phyloP scores from a whole-genome alignment of 2,113 vertebrate species.

The Anthoscopus minutus region DNA sequence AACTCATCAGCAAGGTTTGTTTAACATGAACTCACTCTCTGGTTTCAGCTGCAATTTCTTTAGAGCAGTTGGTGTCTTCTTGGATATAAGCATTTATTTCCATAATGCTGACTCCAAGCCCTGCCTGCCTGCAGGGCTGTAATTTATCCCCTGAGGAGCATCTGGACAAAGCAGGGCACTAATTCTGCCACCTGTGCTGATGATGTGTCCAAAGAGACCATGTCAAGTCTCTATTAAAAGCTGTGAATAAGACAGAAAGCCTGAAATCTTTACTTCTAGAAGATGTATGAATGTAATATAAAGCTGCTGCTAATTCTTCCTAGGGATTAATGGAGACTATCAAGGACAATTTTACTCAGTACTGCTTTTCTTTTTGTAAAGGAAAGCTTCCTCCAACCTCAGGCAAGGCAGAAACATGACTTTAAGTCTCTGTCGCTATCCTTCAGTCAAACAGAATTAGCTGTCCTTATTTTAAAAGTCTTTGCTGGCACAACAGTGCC shows the following conservation, averaged over 20 bases:
- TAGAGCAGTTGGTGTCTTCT: background rate
- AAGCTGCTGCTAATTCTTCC: constrained; percentile 38
- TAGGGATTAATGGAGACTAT: constrained; percentile 18
- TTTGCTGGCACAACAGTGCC: background rate
- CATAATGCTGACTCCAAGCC: background rate
- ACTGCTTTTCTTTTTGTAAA: background rate
- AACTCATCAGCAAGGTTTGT: background rate
- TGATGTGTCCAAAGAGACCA: background rate
- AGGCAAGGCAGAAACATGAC: background rate
- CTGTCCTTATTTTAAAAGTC: constrained; percentile 32
- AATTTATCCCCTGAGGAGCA: background rate
- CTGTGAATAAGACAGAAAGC: background rate
- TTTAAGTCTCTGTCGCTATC: background rate
- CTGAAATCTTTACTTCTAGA: background rate
- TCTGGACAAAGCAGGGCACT: background rate
- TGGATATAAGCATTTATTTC: background rate
- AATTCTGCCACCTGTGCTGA: constrained; percentile 10
- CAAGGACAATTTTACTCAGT: background rate
- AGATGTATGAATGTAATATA: constrained; percentile 6
- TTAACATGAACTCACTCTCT: background rate
- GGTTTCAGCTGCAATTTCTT: background rate
- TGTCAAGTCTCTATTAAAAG: background rate
- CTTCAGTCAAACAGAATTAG: constrained; percentile 13
- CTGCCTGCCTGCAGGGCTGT: background rate
- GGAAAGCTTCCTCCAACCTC: background rate